Conservation (phyloP, 1,140 invertebrate genomes). For the Dendrolimus punctatus region DNA sequence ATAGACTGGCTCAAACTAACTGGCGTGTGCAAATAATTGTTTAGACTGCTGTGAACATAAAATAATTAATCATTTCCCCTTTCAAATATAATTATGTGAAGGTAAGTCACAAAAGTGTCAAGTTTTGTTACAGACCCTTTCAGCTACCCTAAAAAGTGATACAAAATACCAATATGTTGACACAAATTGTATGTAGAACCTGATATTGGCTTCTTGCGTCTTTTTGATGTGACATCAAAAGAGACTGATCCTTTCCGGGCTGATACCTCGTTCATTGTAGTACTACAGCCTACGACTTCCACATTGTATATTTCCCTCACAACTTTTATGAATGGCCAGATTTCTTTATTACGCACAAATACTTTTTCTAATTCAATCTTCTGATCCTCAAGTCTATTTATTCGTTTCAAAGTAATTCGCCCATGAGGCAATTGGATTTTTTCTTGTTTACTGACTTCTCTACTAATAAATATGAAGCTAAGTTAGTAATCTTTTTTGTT, state of each 20-base stretch:
- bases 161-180: too few relatives aligned
- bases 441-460: conserved; percentile 46
- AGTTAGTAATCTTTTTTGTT: too few relatives aligned
- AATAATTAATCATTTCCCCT: too few relatives aligned
- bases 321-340: conserved; percentile 59
- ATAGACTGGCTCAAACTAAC: too few relatives aligned
- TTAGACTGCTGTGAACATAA: too few relatives aligned
- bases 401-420: conserved; percentile 61
- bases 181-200: too few relatives aligned
- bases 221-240: conserved; percentile 62
- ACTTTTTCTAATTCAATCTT: conserved; percentile 64
- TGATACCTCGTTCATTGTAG: conserved; percentile 44
- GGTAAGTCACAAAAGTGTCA: too few relatives aligned
- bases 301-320: conserved; percentile 50
- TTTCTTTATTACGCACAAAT: conserved; percentile 61
- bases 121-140: too few relatives aligned
- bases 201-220: conserved; percentile 26
- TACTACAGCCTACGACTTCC: conserved; percentile 36
- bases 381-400: conserved; percentile 62
- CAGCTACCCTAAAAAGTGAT: background rate
- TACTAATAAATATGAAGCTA: too few relatives aligned
- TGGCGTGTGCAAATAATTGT: too few relatives aligned
- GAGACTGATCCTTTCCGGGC: conserved; percentile 57
- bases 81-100: too few relatives aligned
- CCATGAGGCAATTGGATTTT: conserved; percentile 34